Percentiles rank a stretch among this genome's conserved stretches.
Conservation (phyloP, 2,888 invertebrate genomes). For the Thymelicus acteon region DNA sequence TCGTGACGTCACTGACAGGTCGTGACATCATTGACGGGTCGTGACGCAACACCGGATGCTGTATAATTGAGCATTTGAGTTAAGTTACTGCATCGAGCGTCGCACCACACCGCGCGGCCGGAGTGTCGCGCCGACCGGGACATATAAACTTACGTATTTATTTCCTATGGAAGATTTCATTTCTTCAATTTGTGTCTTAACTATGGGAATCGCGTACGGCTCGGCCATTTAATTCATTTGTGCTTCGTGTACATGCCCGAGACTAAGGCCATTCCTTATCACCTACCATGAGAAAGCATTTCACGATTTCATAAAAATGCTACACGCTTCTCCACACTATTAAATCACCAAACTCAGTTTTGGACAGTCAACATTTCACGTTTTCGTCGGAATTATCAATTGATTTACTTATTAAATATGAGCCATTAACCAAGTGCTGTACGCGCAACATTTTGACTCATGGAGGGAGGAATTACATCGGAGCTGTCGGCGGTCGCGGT, state of each 20-base stretch:
- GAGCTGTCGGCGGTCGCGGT: conserved; percentile 35
- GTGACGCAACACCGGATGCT: conserved; percentile 58
- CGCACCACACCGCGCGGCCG: conserved; percentile 43
- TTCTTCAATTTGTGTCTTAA: conserved; percentile 75
- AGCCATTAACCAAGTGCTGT: conserved; percentile 74
- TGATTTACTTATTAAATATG: conserved; percentile 81
- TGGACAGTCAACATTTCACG: conserved; percentile 68
- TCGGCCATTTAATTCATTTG: conserved; percentile 60
- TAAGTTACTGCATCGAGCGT: conserved; percentile 51
- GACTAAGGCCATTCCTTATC: conserved; percentile 62
- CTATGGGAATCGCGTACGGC: conserved; percentile 68
- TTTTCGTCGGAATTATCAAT: conserved; percentile 66
- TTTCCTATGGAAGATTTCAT: conserved; percentile 81
- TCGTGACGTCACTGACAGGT: conserved; percentile 34
- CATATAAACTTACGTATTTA: conserved; percentile 74
- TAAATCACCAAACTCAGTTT: conserved; percentile 57
- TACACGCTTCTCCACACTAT: conserved; percentile 59
- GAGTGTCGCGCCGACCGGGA: conserved; percentile 43
- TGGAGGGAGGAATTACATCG: conserved; percentile 55
- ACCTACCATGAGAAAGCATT: conserved; percentile 53
- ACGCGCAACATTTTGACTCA: conserved; percentile 67
- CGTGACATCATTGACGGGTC: conserved; percentile 46
- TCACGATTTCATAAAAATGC: conserved; percentile 59
- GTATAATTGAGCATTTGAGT: conserved; percentile 75
- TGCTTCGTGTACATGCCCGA: conserved; percentile 74